These are phyloP conservation scores for Sphaeramia orbicularis DNA, from an alignment of 2,797 vertebrate genomes.

Conservation along the genomic window DNA sequence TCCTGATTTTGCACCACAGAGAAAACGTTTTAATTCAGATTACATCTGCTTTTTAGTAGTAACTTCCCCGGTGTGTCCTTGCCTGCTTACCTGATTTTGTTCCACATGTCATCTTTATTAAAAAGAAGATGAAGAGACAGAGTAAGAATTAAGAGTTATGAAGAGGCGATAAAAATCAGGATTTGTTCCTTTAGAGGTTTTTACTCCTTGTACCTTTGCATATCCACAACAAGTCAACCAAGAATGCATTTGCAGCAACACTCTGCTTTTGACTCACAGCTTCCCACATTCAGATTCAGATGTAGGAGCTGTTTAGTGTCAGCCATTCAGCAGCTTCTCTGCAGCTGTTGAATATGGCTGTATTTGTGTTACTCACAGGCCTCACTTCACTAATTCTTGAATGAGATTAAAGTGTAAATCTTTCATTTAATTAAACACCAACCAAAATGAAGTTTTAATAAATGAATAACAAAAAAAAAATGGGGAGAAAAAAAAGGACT, in stretches of 20 bases:
- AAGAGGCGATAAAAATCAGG: constrained; percentile 38
- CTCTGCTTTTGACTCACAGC: constrained; percentile 43
- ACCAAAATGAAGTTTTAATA: not conserved
- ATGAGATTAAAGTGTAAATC: not conserved
- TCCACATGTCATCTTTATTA: constrained; percentile 64
- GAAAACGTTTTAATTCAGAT: constrained; percentile 48
- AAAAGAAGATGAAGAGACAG: constrained; percentile 25
- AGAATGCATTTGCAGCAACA: constrained; percentile 36
- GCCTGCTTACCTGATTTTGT: constrained; percentile 52
- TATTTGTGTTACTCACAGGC: constrained; percentile 30
- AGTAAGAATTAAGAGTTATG: constrained; percentile 46
- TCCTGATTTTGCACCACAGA: constrained; percentile 13
- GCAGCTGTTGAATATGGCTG: constrained; percentile 10
- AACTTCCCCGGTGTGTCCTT: constrained; percentile 15
- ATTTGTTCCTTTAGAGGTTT: constrained; percentile 29
- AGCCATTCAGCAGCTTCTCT: constrained; percentile 11
- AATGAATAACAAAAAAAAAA: constrained; percentile 2
- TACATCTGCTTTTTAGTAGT: constrained; percentile 33
- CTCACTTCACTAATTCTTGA: not conserved
- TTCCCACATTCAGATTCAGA: constrained; percentile 53
- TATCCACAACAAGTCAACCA: constrained; percentile 25
- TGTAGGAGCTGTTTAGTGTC: constrained; percentile 46
- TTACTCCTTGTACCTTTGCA: constrained; percentile 48
- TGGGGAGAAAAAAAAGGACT: constrained; percentile 14
- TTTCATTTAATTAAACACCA: not conserved